phyloP scores from a whole-genome alignment of 2,113 vertebrate species.

The Heterotilapia buettikoferi region DNA sequence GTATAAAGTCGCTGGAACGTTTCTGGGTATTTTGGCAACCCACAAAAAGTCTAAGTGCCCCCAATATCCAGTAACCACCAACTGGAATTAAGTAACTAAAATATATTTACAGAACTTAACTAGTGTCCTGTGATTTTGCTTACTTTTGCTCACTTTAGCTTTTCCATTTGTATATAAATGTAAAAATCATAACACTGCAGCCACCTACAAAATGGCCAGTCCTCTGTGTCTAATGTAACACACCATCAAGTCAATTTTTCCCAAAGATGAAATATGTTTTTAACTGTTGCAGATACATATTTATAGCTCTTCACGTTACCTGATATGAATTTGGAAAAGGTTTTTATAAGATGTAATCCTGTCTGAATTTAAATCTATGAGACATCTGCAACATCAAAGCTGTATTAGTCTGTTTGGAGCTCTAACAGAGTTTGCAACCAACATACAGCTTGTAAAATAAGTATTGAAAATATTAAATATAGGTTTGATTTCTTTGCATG shows the following conservation, averaged over 20 bases:
- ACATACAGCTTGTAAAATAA: not conserved
- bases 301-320: not conserved
- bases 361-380: not conserved
- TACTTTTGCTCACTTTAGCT: not conserved
- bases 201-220: not conserved
- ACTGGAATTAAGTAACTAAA: not conserved
- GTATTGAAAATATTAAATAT: not conserved
- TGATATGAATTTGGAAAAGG: not conserved
- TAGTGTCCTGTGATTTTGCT: not conserved
- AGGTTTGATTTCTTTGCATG: not conserved
- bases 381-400: not conserved
- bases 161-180: not conserved
- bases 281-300: not conserved
- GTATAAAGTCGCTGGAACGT: not conserved
- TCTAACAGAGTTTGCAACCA: not conserved
- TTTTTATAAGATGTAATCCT: not conserved
- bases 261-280: not conserved
- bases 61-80: not conserved
- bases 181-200: not conserved
- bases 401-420: not conserved
- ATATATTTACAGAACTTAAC: not conserved
- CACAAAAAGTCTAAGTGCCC: not conserved
- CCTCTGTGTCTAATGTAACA: not conserved
- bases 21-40: not conserved
- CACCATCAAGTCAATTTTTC: not conserved